These are phyloP conservation scores for Zygothrica quintamaculata DNA, from an alignment of 2,888 invertebrate genomes.

Conservation along the genomic window DNA sequence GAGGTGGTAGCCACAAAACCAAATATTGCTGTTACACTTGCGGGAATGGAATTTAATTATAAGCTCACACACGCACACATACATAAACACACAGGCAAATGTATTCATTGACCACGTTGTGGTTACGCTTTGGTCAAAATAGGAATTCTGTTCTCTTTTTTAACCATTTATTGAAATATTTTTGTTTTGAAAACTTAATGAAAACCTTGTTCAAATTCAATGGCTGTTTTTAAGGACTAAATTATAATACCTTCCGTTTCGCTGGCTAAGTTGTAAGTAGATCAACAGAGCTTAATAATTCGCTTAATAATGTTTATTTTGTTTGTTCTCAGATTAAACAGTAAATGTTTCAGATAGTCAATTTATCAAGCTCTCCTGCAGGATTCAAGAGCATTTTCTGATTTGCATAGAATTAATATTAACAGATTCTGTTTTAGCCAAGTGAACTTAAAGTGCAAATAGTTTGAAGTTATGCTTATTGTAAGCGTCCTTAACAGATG, in stretches of 20 bases:
- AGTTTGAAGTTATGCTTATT: constrained; percentile 6
- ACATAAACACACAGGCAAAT: constrained; percentile 8
- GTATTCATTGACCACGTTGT: constrained; percentile 33
- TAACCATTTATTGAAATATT: constrained; percentile 19
- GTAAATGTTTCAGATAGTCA: too few relatives aligned
- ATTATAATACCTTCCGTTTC: too few relatives aligned
- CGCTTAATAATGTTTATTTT: too few relatives aligned
- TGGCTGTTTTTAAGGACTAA: too few relatives aligned
- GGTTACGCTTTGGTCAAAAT: constrained; percentile 39
- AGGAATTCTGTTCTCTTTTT: constrained; percentile 14
- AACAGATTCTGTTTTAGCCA: too few relatives aligned
- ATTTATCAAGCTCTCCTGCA: too few relatives aligned
- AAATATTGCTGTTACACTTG: constrained; percentile 72
- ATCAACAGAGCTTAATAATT: too few relatives aligned
- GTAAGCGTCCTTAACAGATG: constrained; percentile 6
- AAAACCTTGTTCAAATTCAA: constrained; percentile 27
- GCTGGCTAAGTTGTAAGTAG: too few relatives aligned
- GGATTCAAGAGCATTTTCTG: neutral
- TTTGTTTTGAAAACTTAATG: constrained; percentile 48
- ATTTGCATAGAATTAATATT: neutral
- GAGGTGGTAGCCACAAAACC: constrained; percentile 61
- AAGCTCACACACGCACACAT: constrained; percentile 39
- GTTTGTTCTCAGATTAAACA: too few relatives aligned
- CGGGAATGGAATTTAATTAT: constrained; percentile 77
- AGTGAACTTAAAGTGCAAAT: neutral